Conservation (phyloP, 2,113 vertebrate species). For the Heloderma charlesbogerti region DNA sequence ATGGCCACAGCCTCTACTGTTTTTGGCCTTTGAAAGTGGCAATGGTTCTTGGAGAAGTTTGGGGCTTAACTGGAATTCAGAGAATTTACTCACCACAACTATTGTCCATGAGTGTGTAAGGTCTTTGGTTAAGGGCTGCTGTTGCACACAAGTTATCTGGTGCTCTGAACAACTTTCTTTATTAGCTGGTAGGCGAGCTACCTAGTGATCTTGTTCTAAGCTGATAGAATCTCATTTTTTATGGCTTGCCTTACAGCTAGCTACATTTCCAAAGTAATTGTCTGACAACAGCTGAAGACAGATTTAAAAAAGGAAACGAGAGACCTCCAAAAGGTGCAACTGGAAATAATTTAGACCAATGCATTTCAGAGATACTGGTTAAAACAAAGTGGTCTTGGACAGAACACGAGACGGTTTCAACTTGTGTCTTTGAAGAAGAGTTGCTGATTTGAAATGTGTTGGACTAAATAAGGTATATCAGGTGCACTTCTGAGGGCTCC, state of each 20-base stretch:
- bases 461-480: neutral
- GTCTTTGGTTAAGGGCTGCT: constrained; percentile 34
- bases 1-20: neutral
- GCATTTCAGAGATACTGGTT: neutral
- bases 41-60: neutral
- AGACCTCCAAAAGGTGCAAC: neutral
- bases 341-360: neutral
- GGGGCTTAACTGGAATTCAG: neutral
- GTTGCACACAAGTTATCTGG: neutral
- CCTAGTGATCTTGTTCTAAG: neutral
- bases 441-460: neutral
- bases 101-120: neutral
- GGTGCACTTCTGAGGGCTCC: neutral
- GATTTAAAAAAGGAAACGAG: neutral
- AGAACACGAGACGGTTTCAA: neutral
- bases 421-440: neutral
- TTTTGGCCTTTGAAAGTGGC: neutral
- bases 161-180: neutral
- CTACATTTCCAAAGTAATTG: neutral
- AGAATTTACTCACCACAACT: constrained; percentile 23
- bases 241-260: neutral
- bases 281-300: neutral
- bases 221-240: neutral
- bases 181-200: neutral
- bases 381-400: neutral